Evolutionary conservation across 2,113 vertebrate species (phyloP), one percentile per base, ranked within the genome.

Genomic region (Neolamprologus variostigma): DNA sequence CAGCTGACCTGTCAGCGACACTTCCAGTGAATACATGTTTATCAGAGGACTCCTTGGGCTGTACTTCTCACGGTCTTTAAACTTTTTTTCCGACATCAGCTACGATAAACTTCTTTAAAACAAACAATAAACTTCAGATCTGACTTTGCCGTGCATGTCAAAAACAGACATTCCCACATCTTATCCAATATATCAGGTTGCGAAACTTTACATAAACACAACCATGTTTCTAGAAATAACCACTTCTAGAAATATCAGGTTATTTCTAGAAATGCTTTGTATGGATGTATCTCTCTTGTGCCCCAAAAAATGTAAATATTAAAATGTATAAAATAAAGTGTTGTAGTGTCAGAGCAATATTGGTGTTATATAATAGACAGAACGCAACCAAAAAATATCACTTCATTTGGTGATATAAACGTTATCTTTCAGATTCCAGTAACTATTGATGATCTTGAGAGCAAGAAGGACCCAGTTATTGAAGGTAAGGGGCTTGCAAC

Each of bases 391-490:
- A 47, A 47, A 76, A 50, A 50, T 76, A 50, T 8, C 0, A 17
- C 23, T 28, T 28, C 16, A 50, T 76, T 76, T 76, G 9, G 14
- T 50, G 71, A 78, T 31, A 78, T 78, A 78, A n/a, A 16, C 1
- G 83, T 50, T 91, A 53, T 89, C 17, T 94, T 95, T 89, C 82
- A 97, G 96, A 94, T 97, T 86, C 89, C 96, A 86, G 90, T 87
- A 86, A 51, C 89, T 71, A 68, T 94, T 86, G 96, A 97, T 88
- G 96, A 97, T 68, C 82, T 97, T 71, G 97, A 97, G 73, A 83
- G 82, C 84, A 97, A 96, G 91, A 97, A 96, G 85, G 96, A 97
- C 54, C 47, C 87, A 3, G 45, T 90, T 7, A 14, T 23, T 79
- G 97, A 97, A 28, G 96, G 97, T 96, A 92, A 93, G 84, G 3